A percentile compares a stretch with the other conserved stretches of the same genome.
These are phyloP conservation scores for Conus canariensis DNA, from an alignment of 2,888 invertebrate species.

Conservation along the genomic window DNA sequence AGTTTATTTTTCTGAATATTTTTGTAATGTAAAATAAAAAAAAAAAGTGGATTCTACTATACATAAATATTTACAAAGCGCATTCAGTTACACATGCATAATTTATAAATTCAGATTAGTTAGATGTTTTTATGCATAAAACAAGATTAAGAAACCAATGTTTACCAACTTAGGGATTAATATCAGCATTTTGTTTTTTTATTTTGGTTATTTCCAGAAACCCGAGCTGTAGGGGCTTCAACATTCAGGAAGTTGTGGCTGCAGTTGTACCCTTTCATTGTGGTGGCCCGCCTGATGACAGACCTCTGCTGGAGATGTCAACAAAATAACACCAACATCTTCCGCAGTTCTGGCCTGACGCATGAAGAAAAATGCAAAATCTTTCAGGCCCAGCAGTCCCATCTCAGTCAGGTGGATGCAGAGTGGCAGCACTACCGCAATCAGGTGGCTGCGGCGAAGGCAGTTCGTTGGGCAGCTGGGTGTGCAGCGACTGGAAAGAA, in stretches of 20 bases:
- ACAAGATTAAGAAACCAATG: too few species aligned
- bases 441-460: background rate
- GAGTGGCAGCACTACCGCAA: constrained; percentile 29
- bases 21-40: too few species aligned
- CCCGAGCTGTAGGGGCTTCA: background rate
- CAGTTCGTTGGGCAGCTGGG: background rate
- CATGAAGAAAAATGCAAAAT: constrained; percentile 19
- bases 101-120: too few species aligned
- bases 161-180: background rate
- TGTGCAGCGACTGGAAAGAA: too few species aligned
- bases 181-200: too few species aligned
- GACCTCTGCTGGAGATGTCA: constrained; percentile 54
- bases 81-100: too few species aligned
- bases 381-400: background rate
- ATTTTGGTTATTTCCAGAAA: background rate
- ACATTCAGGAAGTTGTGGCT: constrained; percentile 35
- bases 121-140: too few species aligned
- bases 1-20: too few species aligned
- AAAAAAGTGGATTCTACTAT: too few species aligned
- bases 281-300: too few species aligned
- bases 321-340: constrained; percentile 38
- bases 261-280: constrained; percentile 37
- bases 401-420: constrained; percentile 24
- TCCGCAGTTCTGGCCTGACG: too few species aligned
- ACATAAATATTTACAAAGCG: too few species aligned